Percentiles rank a stretch among this genome's conserved stretches.
phyloP scores from a whole-genome alignment of 2,888 invertebrate species.

The Ophioninae sp. region DNA sequence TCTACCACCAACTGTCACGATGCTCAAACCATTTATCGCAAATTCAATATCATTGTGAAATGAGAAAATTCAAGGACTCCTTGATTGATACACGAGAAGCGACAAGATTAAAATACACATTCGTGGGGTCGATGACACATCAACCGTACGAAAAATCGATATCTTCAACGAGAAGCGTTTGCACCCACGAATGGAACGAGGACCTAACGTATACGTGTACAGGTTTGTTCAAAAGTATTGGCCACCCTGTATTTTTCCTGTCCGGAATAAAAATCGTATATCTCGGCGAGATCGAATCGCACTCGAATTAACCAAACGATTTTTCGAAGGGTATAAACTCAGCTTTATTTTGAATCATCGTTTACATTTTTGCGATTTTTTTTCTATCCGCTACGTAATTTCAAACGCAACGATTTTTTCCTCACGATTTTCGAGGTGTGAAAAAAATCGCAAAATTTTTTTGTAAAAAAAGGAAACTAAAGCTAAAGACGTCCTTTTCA shows the following conservation, averaged over 20 bases:
- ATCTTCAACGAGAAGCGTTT: slow-evolving; percentile 27
- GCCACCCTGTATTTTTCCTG: no score
- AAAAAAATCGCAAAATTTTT: neutral
- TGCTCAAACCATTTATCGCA: neutral
- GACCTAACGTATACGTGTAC: neutral
- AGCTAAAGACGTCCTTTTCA: neutral
- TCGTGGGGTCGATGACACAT: slow-evolving; percentile 44
- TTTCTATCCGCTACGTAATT: no score
- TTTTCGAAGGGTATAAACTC: neutral
- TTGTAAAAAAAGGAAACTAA: neutral
- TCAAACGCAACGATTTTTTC: no score
- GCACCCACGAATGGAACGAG: slow-evolving; percentile 32
- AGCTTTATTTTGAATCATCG: neutral
- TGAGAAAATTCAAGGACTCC: neutral
- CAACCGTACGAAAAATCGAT: slow-evolving; percentile 47
- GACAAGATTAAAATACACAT: slow-evolving; percentile 38
- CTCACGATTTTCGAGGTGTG: no score
- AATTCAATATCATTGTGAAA: neutral
- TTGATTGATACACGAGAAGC: neutral
- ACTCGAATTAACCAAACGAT: no score
- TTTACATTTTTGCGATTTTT: no score
- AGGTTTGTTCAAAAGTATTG: no score
- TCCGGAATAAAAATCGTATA: no score
- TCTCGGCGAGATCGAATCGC: no score
- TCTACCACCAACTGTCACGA: neutral